These are phyloP conservation scores for Syrista parreyssii DNA, from an alignment of 2,888 invertebrate genomes.

Conservation along the genomic window DNA sequence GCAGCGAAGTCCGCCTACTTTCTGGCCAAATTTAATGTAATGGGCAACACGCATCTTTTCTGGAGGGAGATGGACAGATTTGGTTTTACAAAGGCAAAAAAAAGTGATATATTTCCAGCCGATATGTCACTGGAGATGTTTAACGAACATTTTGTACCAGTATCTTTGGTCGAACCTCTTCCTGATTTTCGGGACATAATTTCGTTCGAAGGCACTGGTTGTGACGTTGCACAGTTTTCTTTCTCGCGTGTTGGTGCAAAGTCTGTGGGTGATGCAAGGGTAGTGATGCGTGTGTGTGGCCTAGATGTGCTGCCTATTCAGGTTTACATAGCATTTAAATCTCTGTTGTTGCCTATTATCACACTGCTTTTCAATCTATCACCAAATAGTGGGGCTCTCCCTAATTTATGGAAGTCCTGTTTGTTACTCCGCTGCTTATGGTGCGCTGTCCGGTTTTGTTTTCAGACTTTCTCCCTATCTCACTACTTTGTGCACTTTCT, in stretches of 20 bases:
- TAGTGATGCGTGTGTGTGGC: neutral
- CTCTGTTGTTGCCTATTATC: neutral
- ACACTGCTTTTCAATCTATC: neutral
- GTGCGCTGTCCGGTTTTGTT: neutral
- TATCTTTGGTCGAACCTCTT: neutral
- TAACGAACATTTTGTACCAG: conserved; percentile 1
- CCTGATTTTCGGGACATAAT: neutral
- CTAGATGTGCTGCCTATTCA: neutral
- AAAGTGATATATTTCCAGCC: neutral
- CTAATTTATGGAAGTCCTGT: neutral
- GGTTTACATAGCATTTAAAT: neutral
- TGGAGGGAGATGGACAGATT: neutral
- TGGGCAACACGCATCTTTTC: neutral
- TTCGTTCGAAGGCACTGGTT: too few species aligned
- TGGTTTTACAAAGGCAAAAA: neutral
- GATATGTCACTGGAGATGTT: neutral
- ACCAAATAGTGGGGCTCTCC: neutral
- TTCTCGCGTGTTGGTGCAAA: neutral
- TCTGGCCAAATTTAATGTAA: neutral
- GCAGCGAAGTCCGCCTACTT: neutral
- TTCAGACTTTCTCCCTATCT: too few species aligned
- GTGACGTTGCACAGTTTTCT: too few species aligned
- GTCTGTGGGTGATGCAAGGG: neutral
- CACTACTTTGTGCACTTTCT: too few species aligned
- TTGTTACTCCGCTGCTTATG: too few species aligned